Evolutionary conservation across 2,888 invertebrate genomes (phyloP).

Genomic region (Panzeria rudis): DNA sequence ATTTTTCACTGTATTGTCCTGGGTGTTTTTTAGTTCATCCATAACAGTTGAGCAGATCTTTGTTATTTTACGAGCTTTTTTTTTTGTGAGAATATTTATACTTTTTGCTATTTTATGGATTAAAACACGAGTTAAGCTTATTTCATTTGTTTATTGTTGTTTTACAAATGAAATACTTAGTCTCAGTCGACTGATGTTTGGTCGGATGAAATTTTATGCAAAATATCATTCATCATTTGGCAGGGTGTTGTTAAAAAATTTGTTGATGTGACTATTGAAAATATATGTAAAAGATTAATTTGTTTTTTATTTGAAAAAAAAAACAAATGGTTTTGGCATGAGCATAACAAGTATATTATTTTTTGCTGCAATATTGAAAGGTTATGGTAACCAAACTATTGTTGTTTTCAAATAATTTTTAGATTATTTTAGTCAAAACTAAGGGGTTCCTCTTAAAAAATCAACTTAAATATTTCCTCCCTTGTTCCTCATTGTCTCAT

Average conservation of each 20-base stretch:
- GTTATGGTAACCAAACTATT: no score
- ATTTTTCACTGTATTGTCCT: slow-evolving; percentile 38
- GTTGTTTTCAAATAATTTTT: no score
- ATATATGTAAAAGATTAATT: neutral
- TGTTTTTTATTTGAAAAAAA: no score
- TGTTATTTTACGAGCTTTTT: slow-evolving; percentile 25
- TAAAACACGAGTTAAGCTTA: slow-evolving; percentile 57
- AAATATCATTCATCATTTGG: slow-evolving; percentile 11
- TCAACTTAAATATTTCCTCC: no score
- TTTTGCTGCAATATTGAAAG: no score
- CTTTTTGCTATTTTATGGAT: slow-evolving; percentile 38
- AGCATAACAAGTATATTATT: no score
- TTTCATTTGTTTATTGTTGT: slow-evolving; percentile 59
- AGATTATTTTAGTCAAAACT: no score
- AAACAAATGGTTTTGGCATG: neutral
- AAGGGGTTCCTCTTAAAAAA: no score
- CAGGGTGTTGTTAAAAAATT: slow-evolving; percentile 16
- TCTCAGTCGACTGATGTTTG: slow-evolving; percentile 25
- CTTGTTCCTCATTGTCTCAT: no score
- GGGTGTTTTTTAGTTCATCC: slow-evolving; percentile 23
- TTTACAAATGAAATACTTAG: slow-evolving; percentile 50
- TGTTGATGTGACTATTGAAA: neutral
- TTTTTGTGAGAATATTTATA: neutral
- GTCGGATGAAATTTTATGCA: slow-evolving; percentile 12
- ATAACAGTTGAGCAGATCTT: slow-evolving; percentile 42